Base-by-base conservation (phyloP, 2,113 vertebrate species). In the Petrocephalus microphthalmus region DNA sequence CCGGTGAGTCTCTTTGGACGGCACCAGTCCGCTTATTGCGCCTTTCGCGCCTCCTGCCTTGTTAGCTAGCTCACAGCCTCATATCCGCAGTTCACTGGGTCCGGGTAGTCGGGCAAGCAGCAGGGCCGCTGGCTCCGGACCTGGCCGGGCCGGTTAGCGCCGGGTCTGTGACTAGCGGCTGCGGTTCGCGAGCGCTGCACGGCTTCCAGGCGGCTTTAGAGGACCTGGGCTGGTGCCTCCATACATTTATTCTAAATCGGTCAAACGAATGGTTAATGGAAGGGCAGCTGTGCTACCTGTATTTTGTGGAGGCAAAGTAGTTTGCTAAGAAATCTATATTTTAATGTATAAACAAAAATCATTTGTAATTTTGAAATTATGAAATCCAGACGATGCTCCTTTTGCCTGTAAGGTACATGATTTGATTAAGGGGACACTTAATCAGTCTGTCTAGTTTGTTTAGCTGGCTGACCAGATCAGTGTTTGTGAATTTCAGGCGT, bases 401-500 rank as follows among this genome's bases (percentile, higher is more conserved):
- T 67, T 67, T 67, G 60, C n/a, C 60, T 4, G 25, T 67, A 67
- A 29, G n/a, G 10, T 67, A 29, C n/a, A 67, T 67, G 25, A n/a
- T 67, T 67, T 29, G 25, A 67, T n/a, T 67, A 67, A 25, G 60
- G n/a, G 25, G n/a, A 67, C 60, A 29, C n/a, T 29, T 29, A 29
- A 13, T 29, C 29, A 25, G n/a, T 25, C n/a, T 67, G n/a, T 11
- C 10, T 29, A 29, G 25, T 29, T 67, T 1, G 60, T 67, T 67
- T 13, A 29, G 19, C 81, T 49, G 45, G 5, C 19, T 5, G 22
- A 49, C 33, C 22, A 49, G 47, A 49, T 83, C 57, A 51, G 10
- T 85, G 51, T 53, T 54, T 54, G 49, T 85, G n/a, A 8, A 29
- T 87, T 87, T 33, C 78, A 99, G 98, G 98, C 98, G 91, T 99